Conservation (phyloP, 37 sponge, comb jelly and placozoan genomes). For the Oopsacas minuta region DNA sequence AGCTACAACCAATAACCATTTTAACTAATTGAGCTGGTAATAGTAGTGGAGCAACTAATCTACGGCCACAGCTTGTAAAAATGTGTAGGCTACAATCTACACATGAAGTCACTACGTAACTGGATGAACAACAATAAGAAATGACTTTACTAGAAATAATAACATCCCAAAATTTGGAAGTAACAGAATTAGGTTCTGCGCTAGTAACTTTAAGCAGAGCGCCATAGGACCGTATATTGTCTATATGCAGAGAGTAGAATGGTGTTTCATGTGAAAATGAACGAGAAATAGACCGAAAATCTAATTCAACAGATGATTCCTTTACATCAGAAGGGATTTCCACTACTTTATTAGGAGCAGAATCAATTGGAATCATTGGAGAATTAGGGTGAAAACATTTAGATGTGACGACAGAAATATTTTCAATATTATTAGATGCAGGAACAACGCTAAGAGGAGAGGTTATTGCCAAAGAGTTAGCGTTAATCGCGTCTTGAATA, state of each 20-base stretch:
- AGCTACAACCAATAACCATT: background rate
- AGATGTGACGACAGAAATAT: background rate
- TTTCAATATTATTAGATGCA: background rate
- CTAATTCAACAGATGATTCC: background rate
- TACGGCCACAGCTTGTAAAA: background rate
- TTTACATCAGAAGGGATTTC: background rate
- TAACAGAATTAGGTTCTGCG: background rate
- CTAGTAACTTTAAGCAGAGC: background rate
- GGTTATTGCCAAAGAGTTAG: background rate
- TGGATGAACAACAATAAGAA: background rate
- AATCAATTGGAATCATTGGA: background rate
- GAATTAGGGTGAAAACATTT: background rate
- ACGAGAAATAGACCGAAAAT: background rate
- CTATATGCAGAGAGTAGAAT: background rate
- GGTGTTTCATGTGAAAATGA: background rate
- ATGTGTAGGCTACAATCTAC: background rate
- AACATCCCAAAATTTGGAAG: background rate
- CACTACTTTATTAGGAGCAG: background rate
- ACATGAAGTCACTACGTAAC: background rate
- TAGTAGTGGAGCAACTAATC: background rate
- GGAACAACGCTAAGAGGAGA: background rate
- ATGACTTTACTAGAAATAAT: background rate
- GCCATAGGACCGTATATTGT: background rate
- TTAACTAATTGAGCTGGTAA: background rate
- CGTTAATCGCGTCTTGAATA: background rate